Base-by-base conservation (phyloP, 2,888 invertebrate genomes). In the Drosophila pseudotalamancana region DNA sequence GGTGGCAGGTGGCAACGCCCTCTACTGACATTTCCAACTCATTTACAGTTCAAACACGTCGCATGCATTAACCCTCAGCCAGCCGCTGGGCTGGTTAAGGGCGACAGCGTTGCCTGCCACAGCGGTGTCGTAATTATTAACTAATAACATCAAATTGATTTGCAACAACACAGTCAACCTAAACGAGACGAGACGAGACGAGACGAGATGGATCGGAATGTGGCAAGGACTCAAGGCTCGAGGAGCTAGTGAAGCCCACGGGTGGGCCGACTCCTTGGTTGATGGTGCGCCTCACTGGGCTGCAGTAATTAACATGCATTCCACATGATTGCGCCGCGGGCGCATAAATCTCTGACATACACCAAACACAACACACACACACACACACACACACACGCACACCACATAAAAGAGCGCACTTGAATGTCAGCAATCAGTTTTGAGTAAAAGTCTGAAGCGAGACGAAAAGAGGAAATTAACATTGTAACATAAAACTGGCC, bases 101-200 rank as follows among this genome's bases (percentile, higher is more conserved):
- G 84, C 73, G 77, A 51, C 65, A 77, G 48, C 59, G 83, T 54
- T 61, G 60, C 49, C 76, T 63, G 82, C 27, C 59, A 66, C 56
- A 62, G 61, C 67, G 78, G 87, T 81, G 66, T 79, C 68, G 83
- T 82, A 82, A 82, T 84, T 84, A 84, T 84, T 84, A 84, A 84
- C 83, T 84, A 84, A 84, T 84, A 84, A 84, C 87, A 88, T 88
- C 75, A 84, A 88, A 84, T 84, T 84, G 83, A 84, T 84, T 84
- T 88, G 81, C 83, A 80, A 83, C 87, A 86, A 77, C 83, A 82
- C 68, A 46, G 18, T 5, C 8, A 16, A 9, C 2, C 21, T 8
- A 32, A 27, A 14, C 39, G 31, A 49, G 49, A 8, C 32, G 9
- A 54, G 9, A 12, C 27, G 8, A 50, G 6, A 25, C 19, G 6